A percentile compares a stretch with the other conserved stretches of the same genome.
Evolutionary conservation across 2,113 vertebrate genomes (phyloP).

Genomic region (Lynx canadensis): DNA sequence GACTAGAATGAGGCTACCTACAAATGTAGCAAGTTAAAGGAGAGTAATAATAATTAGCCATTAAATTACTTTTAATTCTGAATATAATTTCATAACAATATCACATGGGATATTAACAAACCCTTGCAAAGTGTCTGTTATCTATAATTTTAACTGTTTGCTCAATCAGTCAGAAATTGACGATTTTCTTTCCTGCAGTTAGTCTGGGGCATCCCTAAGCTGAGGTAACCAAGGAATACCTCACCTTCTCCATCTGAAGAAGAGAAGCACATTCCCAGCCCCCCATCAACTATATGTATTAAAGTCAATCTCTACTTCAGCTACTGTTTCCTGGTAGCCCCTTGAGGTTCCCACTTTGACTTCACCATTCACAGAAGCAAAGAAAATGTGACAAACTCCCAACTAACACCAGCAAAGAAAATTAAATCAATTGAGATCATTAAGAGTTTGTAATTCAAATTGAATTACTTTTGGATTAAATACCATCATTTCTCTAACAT

Average conservation of each 20-base stretch:
- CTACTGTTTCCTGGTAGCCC: background rate
- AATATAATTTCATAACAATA: conserved; percentile 1
- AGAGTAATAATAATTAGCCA: background rate
- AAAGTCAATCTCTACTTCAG: background rate
- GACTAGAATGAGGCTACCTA: background rate
- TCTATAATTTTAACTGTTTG: conserved; percentile 41
- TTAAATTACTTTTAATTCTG: conserved; percentile 27
- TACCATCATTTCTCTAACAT: background rate
- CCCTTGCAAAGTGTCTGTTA: background rate
- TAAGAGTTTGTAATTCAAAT: conserved; percentile 18
- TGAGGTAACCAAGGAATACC: background rate
- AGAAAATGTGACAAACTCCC: conserved; percentile 41
- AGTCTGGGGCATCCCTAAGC: background rate
- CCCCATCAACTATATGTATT: background rate
- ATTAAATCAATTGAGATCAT: conserved; percentile 42
- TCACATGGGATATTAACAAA: conserved; percentile 29
- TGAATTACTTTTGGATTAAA: conserved; percentile 57
- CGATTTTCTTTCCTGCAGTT: conserved; percentile 36
- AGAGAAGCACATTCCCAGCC: background rate
- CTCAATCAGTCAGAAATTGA: background rate
- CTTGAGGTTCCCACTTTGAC: background rate
- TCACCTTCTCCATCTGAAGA: background rate
- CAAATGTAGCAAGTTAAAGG: conserved; percentile 12
- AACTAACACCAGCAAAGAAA: conserved; percentile 42
- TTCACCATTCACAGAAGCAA: background rate